Conservation (phyloP, 2,797 vertebrate genomes). For the Garrulus glandarius region DNA sequence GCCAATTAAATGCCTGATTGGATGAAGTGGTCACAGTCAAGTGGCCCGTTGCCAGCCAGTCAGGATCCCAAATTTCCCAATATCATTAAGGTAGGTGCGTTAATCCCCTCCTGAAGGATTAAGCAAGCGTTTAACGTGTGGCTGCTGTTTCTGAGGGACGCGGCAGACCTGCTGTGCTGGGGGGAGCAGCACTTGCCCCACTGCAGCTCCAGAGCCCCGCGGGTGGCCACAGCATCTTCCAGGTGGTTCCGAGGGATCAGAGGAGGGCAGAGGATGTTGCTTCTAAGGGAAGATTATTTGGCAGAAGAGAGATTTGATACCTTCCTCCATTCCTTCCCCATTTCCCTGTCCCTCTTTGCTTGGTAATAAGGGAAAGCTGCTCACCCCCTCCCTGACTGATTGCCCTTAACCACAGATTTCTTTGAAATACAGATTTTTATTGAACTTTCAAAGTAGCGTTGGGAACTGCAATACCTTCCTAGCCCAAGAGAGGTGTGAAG, state of each 20-base stretch:
- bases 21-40: background rate
- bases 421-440: conserved; percentile 1
- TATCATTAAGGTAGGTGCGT: background rate
- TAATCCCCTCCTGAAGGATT: conserved; percentile 56
- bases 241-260: background rate
- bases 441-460: background rate
- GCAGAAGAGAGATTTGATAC: background rate
- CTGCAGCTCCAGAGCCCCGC: background rate
- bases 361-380: background rate
- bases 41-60: background rate
- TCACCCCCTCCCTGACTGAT: background rate
- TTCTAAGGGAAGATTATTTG: background rate
- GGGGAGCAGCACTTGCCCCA: background rate
- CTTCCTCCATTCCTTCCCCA: background rate
- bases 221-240: background rate
- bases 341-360: background rate
- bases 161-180: background rate
- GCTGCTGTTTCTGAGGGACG: background rate
- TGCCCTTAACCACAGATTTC: background rate
- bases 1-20: conserved; percentile 53
- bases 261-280: background rate
- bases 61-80: background rate
- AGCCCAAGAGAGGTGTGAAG: background rate
- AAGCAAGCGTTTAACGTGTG: background rate
- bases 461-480: background rate